Evolutionary conservation across 2,113 vertebrate species (phyloP), one percentile per base, ranked within the genome.

Genomic region (Pipa parva): DNA sequence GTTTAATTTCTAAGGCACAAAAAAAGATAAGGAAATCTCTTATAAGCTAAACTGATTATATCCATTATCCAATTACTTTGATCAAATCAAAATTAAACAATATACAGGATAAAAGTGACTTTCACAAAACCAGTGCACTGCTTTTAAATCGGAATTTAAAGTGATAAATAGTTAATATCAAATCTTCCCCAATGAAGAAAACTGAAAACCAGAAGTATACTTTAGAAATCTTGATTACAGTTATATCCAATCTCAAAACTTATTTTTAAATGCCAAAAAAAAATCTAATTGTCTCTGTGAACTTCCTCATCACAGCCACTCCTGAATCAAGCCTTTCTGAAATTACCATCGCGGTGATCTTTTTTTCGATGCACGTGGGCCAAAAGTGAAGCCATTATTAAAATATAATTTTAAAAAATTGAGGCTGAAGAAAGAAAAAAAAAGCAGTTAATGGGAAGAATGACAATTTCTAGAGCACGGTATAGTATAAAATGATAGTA

Each of bases 261-360:
- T 37, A 46, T 24, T 46, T 48, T 27, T 58, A 66, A 67, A 67
- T 25, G 17, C 9, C 17, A 59, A 21, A 67, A 59, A 21, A 67
- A 59, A 66, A 48, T 46, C 63, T 24, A 57, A 49, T 56, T 58
- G 42, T 67, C 63, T 67, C 13, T 1, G 27, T 57, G 52, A 66
- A 57, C 63, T 24, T 64, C 42, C 18, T 46, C 37, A 57, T 48
- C 27, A 31, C 21, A 67, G 20, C 55, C 42, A 33, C 42, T 59
- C 54, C 28, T 50, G 49, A 67, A 59, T 67, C 63, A 67, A 49
- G 29, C 63, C 8, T 65, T 57, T 31, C 10, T 17, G n/a, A 18
- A 67, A 63, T 63, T 20, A 52, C 61, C 25, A 52, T 20, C 31
- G 8, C 33, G 1, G 17, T 52, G 31, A 17, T 49, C 48, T 15